These are phyloP conservation scores for Ceraclea dissimilis DNA, from an alignment of 2,888 invertebrate species.

Conservation along the genomic window DNA sequence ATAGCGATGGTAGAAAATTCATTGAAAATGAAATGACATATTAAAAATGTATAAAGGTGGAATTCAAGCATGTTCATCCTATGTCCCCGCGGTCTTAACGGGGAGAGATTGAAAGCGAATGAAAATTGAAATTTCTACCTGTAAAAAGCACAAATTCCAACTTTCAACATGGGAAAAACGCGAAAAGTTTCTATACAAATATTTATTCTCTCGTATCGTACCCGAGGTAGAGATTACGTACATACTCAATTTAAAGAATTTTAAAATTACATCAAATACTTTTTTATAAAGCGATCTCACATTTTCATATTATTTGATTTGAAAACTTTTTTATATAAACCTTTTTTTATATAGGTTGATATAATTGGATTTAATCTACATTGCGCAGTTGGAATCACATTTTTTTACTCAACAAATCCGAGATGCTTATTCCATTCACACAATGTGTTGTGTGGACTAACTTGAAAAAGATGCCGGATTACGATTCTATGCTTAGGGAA, in stretches of 20 bases:
- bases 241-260: not conserved
- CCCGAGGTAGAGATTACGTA: not conserved
- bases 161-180: constrained; percentile 2
- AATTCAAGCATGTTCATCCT: not conserved
- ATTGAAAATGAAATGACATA: not conserved
- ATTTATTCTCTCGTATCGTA: not conserved
- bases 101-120: not conserved
- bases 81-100: not conserved
- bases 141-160: constrained; percentile 5
- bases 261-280: not conserved
- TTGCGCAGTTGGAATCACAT: too few relatives aligned
- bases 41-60: not conserved
- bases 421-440: too few relatives aligned
- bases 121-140: constrained; percentile 5
- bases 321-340: too few relatives aligned
- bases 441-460: too few relatives aligned
- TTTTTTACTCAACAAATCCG: too few relatives aligned
- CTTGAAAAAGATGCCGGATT: too few relatives aligned
- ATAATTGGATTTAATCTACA: too few relatives aligned
- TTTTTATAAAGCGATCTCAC: not conserved
- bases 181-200: not conserved
- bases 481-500: too few relatives aligned
- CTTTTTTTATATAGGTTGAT: too few relatives aligned
- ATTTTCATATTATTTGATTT: not conserved
- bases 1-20: too few relatives aligned